Evolutionary conservation across 2,797 vertebrate species (phyloP).

Genomic region (Lindbergichthys nudifrons): DNA sequence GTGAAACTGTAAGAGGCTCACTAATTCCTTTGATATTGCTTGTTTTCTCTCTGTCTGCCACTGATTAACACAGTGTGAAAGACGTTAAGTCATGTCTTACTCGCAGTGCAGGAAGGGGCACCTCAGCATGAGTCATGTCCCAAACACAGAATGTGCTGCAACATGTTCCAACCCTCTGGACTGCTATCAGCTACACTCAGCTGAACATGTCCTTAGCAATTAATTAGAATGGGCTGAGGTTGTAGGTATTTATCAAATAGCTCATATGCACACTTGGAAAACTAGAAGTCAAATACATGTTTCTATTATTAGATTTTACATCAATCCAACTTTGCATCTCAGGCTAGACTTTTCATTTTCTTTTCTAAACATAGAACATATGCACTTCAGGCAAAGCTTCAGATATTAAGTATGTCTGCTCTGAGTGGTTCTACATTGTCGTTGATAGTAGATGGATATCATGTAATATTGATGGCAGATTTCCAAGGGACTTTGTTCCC

Average conservation of each 20-base stretch:
- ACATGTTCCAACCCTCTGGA: constrained; percentile 27
- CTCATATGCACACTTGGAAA: not conserved
- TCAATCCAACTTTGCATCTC: constrained; percentile 14
- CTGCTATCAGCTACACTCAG: constrained; percentile 14
- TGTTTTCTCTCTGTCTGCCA: constrained; percentile 25
- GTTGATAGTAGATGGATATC: constrained; percentile 68
- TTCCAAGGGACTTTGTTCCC: constrained; percentile 51
- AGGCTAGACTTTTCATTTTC: constrained; percentile 46
- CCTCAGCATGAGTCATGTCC: constrained; percentile 35
- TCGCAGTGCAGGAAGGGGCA: constrained; percentile 10
- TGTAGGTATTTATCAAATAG: not conserved
- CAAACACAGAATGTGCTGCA: constrained; percentile 28
- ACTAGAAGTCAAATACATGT: constrained; percentile 17
- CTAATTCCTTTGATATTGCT: constrained; percentile 13
- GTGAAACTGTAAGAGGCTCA: constrained; percentile 10
- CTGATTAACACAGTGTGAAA: constrained; percentile 20
- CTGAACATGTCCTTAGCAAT: constrained; percentile 7
- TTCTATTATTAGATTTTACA: constrained; percentile 14
- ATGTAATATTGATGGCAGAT: constrained; percentile 75
- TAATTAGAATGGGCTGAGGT: not conserved
- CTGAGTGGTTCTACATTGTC: constrained; percentile 66
- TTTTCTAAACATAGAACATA: constrained; percentile 56
- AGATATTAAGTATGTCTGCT: constrained; percentile 46
- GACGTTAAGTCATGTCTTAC: constrained; percentile 20
- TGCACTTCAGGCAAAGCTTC: constrained; percentile 55